A percentile compares a stretch with the other conserved stretches of the same genome.
Conservation (phyloP, 2,797 vertebrate genomes). For the Crenuchus spilurus region DNA sequence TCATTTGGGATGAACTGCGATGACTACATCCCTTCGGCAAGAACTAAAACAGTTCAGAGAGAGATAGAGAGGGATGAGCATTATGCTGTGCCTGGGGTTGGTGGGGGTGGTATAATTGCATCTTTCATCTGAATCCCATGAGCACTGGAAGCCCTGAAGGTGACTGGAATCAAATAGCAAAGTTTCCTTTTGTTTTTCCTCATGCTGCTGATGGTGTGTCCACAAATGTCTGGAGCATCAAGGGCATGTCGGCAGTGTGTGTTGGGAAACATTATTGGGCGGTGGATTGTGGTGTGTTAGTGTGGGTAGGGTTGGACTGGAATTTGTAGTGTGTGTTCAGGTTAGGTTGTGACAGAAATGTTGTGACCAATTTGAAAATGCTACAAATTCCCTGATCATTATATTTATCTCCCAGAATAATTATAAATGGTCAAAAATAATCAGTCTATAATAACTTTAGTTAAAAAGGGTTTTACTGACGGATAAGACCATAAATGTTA, state of each 20-base stretch:
- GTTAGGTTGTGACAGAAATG: no score
- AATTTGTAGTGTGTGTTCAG: no score
- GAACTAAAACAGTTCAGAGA: conserved; percentile 46
- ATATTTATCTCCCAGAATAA: no score
- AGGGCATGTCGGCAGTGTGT: neutral
- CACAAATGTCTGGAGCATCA: neutral
- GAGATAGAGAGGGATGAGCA: conserved; percentile 22
- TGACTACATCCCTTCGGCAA: conserved; percentile 21
- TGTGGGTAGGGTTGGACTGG: neutral
- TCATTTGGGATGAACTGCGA: conserved; percentile 40
- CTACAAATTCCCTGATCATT: no score
- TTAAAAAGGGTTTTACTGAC: no score
- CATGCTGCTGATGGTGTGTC: conserved; percentile 27
- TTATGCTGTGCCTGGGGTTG: conserved; percentile 38
- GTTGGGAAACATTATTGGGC: no score
- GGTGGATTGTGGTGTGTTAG: neutral
- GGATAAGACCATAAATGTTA: no score
- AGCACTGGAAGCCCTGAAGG: conserved; percentile 59
- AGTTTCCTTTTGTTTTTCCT: conserved; percentile 40
- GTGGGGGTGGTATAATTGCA: conserved; percentile 66
- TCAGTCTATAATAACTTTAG: no score
- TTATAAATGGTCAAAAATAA: no score
- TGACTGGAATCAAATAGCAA: conserved; percentile 64
- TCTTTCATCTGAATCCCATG: conserved; percentile 76
- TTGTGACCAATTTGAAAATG: no score